A percentile compares a stretch with the other conserved stretches of the same genome.
Conservation (phyloP, 1,140 invertebrate species). For the Metaphire vulgaris region DNA sequence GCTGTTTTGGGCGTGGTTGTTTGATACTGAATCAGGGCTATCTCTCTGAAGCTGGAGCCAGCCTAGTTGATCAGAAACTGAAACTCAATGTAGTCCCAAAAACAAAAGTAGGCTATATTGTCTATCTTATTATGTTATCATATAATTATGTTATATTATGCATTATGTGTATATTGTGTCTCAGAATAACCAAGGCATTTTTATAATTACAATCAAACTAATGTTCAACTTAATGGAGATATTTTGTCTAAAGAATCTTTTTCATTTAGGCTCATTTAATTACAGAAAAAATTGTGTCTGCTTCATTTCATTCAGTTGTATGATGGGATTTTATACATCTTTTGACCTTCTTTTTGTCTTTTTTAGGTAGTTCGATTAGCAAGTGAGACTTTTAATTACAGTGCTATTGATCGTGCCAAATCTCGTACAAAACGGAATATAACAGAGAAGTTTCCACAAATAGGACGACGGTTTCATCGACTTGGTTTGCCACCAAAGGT, state of each 20-base stretch:
- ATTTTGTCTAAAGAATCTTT: too few relatives aligned
- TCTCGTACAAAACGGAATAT: conserved; percentile 92
- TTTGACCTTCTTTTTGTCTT: too few relatives aligned
- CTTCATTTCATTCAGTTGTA: too few relatives aligned
- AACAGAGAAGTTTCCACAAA: conserved; percentile 85
- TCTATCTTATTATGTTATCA: too few relatives aligned
- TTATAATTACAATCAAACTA: too few relatives aligned
- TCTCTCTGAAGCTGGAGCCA: conserved; percentile 92
- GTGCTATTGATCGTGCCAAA: conserved; percentile 88
- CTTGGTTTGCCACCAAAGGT: conserved; percentile 93
- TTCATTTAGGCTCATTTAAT: too few relatives aligned
- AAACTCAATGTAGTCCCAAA: conserved; percentile 93
- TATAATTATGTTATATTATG: too few relatives aligned
- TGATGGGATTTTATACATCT: too few relatives aligned
- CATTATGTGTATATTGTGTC: too few relatives aligned
- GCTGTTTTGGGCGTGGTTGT: conserved; percentile 96
- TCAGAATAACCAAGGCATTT: too few relatives aligned
- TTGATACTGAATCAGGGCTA: conserved; percentile 98
- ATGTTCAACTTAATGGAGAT: too few relatives aligned
- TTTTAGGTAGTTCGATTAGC: conserved; percentile 85
- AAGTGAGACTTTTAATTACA: conserved; percentile 97
- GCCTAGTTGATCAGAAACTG: conserved; percentile 90
- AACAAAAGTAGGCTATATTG: conserved; percentile 52
- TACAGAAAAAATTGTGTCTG: too few relatives aligned
- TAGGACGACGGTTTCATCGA: conserved; percentile 83